Percentiles rank a stretch among this genome's conserved stretches.
Conservation (phyloP, 2,113 vertebrate species). For the Connochaetes taurinus region DNA sequence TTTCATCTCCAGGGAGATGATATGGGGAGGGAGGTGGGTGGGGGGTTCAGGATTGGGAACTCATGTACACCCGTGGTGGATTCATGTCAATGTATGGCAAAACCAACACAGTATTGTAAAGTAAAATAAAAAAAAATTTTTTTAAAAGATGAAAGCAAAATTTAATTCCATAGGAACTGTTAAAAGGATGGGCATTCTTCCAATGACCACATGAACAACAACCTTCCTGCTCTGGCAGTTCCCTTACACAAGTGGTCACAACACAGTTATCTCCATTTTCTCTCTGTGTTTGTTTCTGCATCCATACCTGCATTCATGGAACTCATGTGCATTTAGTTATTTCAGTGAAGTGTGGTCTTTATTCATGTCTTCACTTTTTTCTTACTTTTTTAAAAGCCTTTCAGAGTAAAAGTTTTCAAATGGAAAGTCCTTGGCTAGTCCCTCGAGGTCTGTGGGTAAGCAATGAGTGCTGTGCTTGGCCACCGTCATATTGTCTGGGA, state of each 20-base stretch:
- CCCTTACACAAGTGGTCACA: not conserved
- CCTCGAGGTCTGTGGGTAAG: conserved; percentile 92
- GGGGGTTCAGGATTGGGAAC: too few species aligned
- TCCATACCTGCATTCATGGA: not conserved
- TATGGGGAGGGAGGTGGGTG: too few species aligned
- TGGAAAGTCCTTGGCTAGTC: conserved; percentile 91
- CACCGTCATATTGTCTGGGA: not conserved
- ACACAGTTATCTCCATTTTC: too few species aligned
- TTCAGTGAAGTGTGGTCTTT: not conserved
- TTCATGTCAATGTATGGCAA: too few species aligned
- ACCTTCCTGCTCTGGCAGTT: not conserved
- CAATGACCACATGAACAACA: not conserved
- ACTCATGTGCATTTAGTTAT: not conserved
- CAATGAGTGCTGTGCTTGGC: conserved; percentile 70
- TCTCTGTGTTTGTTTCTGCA: not conserved
- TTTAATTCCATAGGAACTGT: not conserved
- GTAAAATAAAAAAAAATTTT: too few species aligned
- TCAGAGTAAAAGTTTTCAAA: conserved; percentile 94
- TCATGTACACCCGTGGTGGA: too few species aligned
- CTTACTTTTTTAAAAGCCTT: conserved; percentile 88
- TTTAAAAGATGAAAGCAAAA: not conserved
- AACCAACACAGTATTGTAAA: too few species aligned
- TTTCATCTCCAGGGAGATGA: not conserved
- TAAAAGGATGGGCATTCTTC: conserved; percentile 10
- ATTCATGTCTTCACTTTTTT: conserved; percentile 73